Percentiles rank a stretch among this genome's conserved stretches.
Conservation (phyloP, 2,797 vertebrate species). For the Microcaecilia unicolor region DNA sequence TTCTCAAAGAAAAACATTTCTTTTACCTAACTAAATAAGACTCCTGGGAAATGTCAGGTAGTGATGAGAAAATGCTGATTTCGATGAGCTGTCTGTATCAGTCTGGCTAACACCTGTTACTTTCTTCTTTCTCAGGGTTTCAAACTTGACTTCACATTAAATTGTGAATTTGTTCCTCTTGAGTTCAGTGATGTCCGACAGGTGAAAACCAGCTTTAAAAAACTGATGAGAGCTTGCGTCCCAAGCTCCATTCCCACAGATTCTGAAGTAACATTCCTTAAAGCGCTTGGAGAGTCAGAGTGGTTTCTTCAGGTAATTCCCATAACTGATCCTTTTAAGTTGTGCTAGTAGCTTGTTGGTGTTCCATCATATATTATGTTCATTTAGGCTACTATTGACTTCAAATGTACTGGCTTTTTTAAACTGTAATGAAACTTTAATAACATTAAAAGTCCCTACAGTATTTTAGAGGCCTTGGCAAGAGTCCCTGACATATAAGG, state of each 20-base stretch:
- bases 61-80: no score
- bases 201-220: slow-evolving; percentile 90
- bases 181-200: slow-evolving; percentile 88
- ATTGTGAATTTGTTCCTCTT: slow-evolving; percentile 93
- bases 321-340: slow-evolving; percentile 10
- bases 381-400: no score
- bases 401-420: slow-evolving; percentile 6
- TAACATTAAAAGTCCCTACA: no score
- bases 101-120: slow-evolving; percentile 19
- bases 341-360: slow-evolving; percentile 3
- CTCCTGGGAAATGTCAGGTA: no score
- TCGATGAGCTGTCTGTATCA: no score
- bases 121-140: slow-evolving; percentile 66
- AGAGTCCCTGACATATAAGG: no score
- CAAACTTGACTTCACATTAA: slow-evolving; percentile 84
- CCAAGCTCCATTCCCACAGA: slow-evolving; percentile 78
- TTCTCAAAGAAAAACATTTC: no score
- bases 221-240: slow-evolving; percentile 85
- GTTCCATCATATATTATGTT: no score
- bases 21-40: no score
- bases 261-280: slow-evolving; percentile 82
- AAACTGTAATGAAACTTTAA: slow-evolving; percentile 2
- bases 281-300: slow-evolving; percentile 86
- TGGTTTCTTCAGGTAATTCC: slow-evolving; percentile 88
- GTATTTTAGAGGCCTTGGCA: no score